These are phyloP conservation scores for Trichopria drosophilae DNA, from an alignment of 2,888 invertebrate genomes.

Conservation along the genomic window DNA sequence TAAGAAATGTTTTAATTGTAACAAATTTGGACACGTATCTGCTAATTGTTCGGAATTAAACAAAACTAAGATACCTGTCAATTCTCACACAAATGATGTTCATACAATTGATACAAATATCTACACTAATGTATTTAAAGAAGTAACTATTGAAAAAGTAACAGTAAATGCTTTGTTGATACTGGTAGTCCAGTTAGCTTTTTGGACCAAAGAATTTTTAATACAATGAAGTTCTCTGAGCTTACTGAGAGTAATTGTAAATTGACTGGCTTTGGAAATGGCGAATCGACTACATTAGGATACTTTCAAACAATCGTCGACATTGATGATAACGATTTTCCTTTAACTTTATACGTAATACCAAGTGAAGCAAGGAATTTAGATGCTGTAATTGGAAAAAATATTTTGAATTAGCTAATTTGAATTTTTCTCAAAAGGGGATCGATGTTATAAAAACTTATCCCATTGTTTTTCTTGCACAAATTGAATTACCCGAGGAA, in stretches of 20 bases:
- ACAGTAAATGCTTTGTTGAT: conserved; percentile 11
- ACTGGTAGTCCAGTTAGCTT: conserved; percentile 16
- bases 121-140: background rate
- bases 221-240: no score
- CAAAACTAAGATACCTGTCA: background rate
- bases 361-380: conserved; percentile 3
- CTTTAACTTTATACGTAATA: conserved; percentile 2
- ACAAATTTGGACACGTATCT: conserved; percentile 7
- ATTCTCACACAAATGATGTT: background rate
- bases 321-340: conserved; percentile 10
- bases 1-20: conserved; percentile 10
- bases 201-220: conserved; percentile 10
- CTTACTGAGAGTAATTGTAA: background rate
- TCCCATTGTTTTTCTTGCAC: background rate
- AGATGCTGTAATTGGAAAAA: conserved; percentile 6
- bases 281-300: conserved; percentile 7
- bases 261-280: conserved; percentile 13
- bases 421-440: background rate
- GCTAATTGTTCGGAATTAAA: conserved; percentile 9
- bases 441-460: background rate
- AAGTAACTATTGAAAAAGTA: conserved; percentile 5
- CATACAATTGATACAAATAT: background rate
- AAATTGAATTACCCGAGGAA: background rate
- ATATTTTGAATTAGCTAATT: conserved; percentile 3
- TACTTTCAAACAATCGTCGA: conserved; percentile 3